phyloP scores from a whole-genome alignment of 37 sponge, comb jelly and placozoan genomes.

The Crambe crambe region DNA sequence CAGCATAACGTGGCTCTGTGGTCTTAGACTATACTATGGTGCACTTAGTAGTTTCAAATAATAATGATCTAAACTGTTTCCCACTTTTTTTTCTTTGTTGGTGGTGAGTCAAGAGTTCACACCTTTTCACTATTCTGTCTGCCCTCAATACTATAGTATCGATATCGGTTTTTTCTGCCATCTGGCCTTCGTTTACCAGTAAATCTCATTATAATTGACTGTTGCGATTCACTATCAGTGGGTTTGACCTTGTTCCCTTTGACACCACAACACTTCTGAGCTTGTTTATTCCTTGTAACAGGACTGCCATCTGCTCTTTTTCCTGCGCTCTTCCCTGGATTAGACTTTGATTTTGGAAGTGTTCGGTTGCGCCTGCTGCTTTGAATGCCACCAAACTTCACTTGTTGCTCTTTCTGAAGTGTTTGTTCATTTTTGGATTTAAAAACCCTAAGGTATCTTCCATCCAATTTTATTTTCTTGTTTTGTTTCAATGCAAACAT shows the following conservation, averaged over 20 bases:
- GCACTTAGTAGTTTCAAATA: too few relatives aligned
- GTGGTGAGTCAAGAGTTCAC: too few relatives aligned
- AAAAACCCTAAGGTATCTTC: conserved; percentile 54
- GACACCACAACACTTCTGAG: neutral
- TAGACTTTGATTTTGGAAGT: too few relatives aligned
- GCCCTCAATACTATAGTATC: neutral
- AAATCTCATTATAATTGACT: neutral
- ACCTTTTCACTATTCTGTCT: too few relatives aligned
- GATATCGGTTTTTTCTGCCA: conserved; percentile 1
- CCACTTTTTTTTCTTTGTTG: too few relatives aligned
- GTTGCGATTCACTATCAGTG: neutral
- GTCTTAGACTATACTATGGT: too few relatives aligned
- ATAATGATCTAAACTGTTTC: too few relatives aligned
- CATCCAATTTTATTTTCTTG: conserved; percentile 55
- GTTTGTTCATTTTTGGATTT: conserved; percentile 23
- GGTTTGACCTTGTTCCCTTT: neutral
- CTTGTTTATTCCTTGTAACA: neutral
- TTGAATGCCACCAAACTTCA: neutral
- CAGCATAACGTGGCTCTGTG: too few relatives aligned
- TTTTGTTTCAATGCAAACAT: conserved; percentile 70
- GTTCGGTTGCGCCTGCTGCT: neutral
- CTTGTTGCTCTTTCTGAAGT: neutral
- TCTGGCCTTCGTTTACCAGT: conserved; percentile 3
- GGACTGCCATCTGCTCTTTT: neutral
- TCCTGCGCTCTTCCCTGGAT: too few relatives aligned